Evolutionary conservation across 2,113 vertebrate genomes (phyloP).

Genomic region (Potamarius usumacintae): DNA sequence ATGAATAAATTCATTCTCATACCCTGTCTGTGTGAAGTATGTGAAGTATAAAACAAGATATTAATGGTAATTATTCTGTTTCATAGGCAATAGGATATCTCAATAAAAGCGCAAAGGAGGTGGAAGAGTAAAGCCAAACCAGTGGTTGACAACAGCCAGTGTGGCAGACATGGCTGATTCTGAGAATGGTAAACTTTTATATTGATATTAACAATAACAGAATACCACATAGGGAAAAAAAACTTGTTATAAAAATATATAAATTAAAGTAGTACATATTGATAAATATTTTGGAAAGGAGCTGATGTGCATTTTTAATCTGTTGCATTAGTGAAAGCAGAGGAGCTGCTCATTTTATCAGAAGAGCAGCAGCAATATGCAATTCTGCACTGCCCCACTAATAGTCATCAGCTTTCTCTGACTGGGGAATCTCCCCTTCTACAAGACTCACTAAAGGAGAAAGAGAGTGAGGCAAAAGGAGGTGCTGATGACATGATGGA

Average conservation of each 20-base stretch:
- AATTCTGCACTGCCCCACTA: constrained; percentile 66
- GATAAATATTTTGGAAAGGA: not conserved
- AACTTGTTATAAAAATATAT: not conserved
- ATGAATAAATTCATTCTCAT: not conserved
- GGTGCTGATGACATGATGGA: constrained; percentile 26
- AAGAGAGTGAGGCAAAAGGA: constrained; percentile 43
- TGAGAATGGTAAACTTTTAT: constrained; percentile 70
- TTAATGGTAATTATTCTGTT: constrained; percentile 16
- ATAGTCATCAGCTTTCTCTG: constrained; percentile 64
- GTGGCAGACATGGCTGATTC: constrained; percentile 77
- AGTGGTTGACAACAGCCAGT: constrained; percentile 50
- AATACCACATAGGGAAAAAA: not conserved
- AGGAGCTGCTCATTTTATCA: constrained; percentile 64
- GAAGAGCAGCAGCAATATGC: constrained; percentile 68
- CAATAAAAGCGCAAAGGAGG: not conserved
- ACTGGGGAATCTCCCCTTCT: constrained; percentile 62
- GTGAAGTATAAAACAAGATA: not conserved
- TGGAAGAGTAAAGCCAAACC: constrained; percentile 60
- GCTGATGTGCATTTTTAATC: constrained; percentile 41
- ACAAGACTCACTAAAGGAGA: constrained; percentile 68
- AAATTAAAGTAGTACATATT: not conserved
- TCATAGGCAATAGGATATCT: constrained; percentile 8
- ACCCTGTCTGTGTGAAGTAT: not conserved
- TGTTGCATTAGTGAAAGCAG: constrained; percentile 74
- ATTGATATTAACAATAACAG: not conserved